Evolutionary conservation across 23 tunicate genomes (phyloP).

Genomic region (Phallusia fumigata): DNA sequence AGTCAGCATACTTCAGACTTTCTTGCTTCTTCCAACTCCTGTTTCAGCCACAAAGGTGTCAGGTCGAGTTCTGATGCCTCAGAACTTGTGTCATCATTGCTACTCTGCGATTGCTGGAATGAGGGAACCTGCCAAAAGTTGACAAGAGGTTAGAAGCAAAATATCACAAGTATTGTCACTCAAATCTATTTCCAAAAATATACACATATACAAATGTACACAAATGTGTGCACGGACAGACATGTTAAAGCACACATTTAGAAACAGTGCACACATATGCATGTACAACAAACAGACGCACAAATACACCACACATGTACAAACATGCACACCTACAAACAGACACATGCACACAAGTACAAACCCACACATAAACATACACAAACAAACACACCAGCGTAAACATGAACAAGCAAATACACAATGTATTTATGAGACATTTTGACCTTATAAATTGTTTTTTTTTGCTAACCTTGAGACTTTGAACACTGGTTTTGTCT

Average conservation of each 20-base stretch:
- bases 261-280: too few species aligned
- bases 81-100: constrained; percentile 52
- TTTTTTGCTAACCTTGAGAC: constrained; percentile 23
- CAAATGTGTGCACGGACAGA: too few species aligned
- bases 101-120: constrained; percentile 43
- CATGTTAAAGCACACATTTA: too few species aligned
- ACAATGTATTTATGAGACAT: neutral
- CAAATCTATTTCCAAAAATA: too few species aligned
- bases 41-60: constrained; percentile 72
- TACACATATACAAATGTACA: too few species aligned
- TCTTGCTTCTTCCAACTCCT: constrained; percentile 70
- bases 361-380: neutral
- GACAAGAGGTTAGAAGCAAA: too few species aligned
- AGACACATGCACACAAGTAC: neutral
- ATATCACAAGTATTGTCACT: too few species aligned
- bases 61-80: constrained; percentile 56
- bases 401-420: neutral
- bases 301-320: too few species aligned
- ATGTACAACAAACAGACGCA: too few species aligned
- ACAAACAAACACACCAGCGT: neutral
- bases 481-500: constrained; percentile 18
- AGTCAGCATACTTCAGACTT: neutral
- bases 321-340: too few species aligned
- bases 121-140: constrained; percentile 25
- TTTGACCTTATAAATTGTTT: too few species aligned